These are phyloP conservation scores for Psephotus haematonotus DNA, from an alignment of 2,113 vertebrate species.

Conservation along the genomic window DNA sequence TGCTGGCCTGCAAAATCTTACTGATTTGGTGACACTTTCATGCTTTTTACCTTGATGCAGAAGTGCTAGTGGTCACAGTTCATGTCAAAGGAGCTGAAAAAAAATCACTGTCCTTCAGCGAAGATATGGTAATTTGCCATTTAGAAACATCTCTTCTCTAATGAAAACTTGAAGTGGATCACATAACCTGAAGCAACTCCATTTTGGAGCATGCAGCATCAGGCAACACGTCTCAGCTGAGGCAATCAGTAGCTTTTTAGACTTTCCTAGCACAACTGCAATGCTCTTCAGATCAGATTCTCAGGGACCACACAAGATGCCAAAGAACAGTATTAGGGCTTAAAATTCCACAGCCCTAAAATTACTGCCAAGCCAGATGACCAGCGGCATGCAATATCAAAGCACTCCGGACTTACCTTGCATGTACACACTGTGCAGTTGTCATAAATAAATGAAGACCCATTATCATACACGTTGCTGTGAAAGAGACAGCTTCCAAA, in stretches of 20 bases:
- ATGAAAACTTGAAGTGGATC: neutral
- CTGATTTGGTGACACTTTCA: neutral
- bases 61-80: neutral
- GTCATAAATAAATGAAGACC: slow-evolving; percentile 85
- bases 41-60: neutral
- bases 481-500: slow-evolving; percentile 95
- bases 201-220: neutral
- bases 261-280: neutral
- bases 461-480: slow-evolving; percentile 93
- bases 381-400: neutral
- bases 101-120: neutral
- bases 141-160: neutral
- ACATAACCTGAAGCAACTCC: neutral
- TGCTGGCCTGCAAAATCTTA: neutral
- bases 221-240: neutral
- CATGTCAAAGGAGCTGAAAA: neutral
- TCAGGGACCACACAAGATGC: neutral
- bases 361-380: neutral
- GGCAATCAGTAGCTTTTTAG: neutral
- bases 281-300: neutral
- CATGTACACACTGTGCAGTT: slow-evolving; percentile 93
- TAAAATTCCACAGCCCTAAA: neutral
- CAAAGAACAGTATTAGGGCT: neutral
- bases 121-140: neutral
- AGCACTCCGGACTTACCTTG: slow-evolving; percentile 73